Conservation (phyloP, 2,797 vertebrate species). For the Sebastes kiyomatsui region DNA sequence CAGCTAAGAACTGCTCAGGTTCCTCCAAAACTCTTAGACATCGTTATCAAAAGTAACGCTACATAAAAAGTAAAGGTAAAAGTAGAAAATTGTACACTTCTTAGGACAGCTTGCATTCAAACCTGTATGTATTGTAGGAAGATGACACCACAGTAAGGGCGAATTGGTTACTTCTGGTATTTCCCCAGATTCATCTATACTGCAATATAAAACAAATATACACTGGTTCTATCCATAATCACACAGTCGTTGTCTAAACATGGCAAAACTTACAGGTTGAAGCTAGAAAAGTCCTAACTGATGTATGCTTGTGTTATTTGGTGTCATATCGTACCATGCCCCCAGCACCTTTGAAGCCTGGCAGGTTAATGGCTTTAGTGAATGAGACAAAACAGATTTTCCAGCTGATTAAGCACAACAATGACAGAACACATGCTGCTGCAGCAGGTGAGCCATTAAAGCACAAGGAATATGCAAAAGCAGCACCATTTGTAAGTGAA, state of each 20-base stretch:
- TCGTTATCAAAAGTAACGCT: no score
- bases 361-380: slow-evolving; percentile 5
- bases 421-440: slow-evolving; percentile 7
- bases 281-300: neutral
- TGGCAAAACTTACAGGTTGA: neutral
- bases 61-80: no score
- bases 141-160: no score
- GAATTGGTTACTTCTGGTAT: no score
- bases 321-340: neutral
- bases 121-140: no score
- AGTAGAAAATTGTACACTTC: no score
- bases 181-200: neutral
- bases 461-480: slow-evolving; percentile 9
- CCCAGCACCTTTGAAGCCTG: neutral
- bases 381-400: slow-evolving; percentile 15
- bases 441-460: slow-evolving; percentile 21
- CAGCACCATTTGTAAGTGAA: slow-evolving; percentile 1
- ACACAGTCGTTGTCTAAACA: neutral
- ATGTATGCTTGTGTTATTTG: neutral
- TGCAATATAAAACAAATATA: neutral
- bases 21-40: no score
- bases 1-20: no score
- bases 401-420: slow-evolving; percentile 17
- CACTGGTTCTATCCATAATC: neutral
- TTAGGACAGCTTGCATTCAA: no score